These are phyloP conservation scores for Dioctria rufipes DNA, from an alignment of 2,888 invertebrate genomes.

Conservation along the genomic window DNA sequence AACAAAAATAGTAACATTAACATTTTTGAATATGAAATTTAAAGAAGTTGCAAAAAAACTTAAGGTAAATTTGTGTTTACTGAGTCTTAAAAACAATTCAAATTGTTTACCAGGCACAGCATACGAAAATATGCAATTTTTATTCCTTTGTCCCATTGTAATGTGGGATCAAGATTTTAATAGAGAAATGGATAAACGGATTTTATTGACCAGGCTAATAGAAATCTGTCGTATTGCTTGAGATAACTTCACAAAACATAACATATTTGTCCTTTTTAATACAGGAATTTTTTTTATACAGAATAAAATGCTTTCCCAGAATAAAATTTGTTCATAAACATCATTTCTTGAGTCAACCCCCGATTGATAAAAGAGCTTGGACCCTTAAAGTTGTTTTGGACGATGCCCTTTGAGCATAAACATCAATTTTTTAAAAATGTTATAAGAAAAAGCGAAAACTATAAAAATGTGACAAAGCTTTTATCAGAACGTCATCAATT, in stretches of 20 bases:
- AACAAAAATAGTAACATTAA: constrained; percentile 48
- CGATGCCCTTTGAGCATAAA: constrained; percentile 33
- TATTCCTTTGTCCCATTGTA: constrained; percentile 55
- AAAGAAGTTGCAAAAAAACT: constrained; percentile 52
- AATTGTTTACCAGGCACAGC: constrained; percentile 54
- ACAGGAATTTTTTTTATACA: constrained; percentile 55
- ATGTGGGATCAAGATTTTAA: constrained; percentile 51
- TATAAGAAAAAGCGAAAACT: constrained; percentile 28
- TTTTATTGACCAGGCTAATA: too few relatives aligned
- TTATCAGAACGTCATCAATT: constrained; percentile 20
- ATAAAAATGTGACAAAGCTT: constrained; percentile 27
- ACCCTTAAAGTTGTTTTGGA: constrained; percentile 48
- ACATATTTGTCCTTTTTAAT: constrained; percentile 55
- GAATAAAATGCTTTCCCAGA: constrained; percentile 54
- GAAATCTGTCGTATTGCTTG: constrained; percentile 56
- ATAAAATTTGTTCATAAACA: constrained; percentile 56
- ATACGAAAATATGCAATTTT: constrained; percentile 56
- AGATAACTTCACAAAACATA: constrained; percentile 54
- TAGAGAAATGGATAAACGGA: constrained; percentile 55
- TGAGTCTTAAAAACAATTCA: constrained; percentile 36
- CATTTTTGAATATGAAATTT: constrained; percentile 55
- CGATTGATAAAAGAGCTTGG: constrained; percentile 55
- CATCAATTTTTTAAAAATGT: constrained; percentile 41
- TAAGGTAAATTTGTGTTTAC: constrained; percentile 56
- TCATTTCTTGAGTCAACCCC: constrained; percentile 58